These are phyloP conservation scores for Physeter macrocephalus DNA, from an alignment of 2,113 vertebrate genomes.

Conservation along the genomic window DNA sequence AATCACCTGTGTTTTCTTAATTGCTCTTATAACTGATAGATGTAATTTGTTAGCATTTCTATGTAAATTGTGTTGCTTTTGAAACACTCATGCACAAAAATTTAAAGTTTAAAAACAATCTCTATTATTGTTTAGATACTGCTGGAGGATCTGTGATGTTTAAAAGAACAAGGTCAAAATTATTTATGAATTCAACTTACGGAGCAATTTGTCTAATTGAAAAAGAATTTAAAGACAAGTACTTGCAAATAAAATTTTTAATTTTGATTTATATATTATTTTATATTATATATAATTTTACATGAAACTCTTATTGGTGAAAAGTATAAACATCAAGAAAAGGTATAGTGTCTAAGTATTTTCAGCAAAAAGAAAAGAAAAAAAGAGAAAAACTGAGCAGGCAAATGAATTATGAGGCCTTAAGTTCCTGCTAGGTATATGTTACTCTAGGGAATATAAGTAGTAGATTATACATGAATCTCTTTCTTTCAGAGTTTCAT, in stretches of 20 bases:
- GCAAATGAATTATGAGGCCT: not conserved
- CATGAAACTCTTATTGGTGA: not conserved
- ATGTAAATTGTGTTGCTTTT: constrained; percentile 24
- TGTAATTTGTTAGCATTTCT: not conserved
- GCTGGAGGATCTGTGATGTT: not conserved
- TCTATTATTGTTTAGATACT: not conserved
- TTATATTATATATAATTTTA: not conserved
- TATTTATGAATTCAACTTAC: not conserved
- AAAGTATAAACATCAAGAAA: not conserved
- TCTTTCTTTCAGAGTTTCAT: not conserved
- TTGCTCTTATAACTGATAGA: not conserved
- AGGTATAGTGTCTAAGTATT: not conserved
- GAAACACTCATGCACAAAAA: not conserved
- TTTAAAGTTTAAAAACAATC: not conserved
- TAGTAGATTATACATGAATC: not conserved
- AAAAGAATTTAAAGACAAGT: constrained; percentile 26
- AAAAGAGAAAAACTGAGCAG: not conserved
- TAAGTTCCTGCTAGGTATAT: not conserved
- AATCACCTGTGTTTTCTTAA: constrained; percentile 12
- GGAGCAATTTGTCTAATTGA: not conserved
- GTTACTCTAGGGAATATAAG: not conserved
- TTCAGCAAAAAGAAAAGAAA: constrained; percentile 1
- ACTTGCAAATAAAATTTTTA: not conserved
- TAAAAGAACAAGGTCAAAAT: constrained; percentile 15
- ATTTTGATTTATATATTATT: not conserved